Evolutionary conservation across 2,113 vertebrate genomes (phyloP), one percentile per base, ranked within the genome.

Genomic region (Rafetus swinhoei): DNA sequence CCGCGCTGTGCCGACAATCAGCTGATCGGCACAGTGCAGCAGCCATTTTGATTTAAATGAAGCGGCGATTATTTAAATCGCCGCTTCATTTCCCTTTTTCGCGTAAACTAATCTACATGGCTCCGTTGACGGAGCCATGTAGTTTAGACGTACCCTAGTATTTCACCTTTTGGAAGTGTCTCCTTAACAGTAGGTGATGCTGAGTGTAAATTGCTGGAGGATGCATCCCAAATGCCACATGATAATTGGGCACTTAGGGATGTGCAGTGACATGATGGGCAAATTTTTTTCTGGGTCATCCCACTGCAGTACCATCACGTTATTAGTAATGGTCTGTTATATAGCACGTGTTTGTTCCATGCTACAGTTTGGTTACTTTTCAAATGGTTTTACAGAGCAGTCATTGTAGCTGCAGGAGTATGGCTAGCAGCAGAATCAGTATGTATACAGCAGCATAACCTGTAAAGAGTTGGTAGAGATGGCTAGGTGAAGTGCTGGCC

Each of bases 231-330:
- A 92, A 59, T 12, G 79, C 69, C 54, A 12, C 35, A 0, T 80
- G 82, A 16, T 80, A 91, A 82, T 79, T 85, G 91, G 91, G 76
- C 92, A 54, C 93, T 35, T 15, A 80, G 87, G 96, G 91, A 86
- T 13, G 72, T 7, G 5, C 83, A 1, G 6, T 88, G 92, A 89
- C 65, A 8, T 15, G 87, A 1, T 55, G 86, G 90, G 90, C 86
- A 94, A 81, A 84, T 81, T 65, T 60, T 88, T 82, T 86, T 57
- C 55, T 87, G 59, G 72, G 1, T 54, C 74, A 90, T 91, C 89
- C 83, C 2, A 9, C 89, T 6, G 57, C 32, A 74, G 88, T 74
- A 21, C 82, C 65, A 74, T 82, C 88, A 91, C 55, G 89, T 65
- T 13, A 69, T 94, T 87, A 39, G 89, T 92, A 53, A 54, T 79